These are phyloP conservation scores for Candoia aspera DNA, from an alignment of 2,113 vertebrate genomes.

Conservation along the genomic window DNA sequence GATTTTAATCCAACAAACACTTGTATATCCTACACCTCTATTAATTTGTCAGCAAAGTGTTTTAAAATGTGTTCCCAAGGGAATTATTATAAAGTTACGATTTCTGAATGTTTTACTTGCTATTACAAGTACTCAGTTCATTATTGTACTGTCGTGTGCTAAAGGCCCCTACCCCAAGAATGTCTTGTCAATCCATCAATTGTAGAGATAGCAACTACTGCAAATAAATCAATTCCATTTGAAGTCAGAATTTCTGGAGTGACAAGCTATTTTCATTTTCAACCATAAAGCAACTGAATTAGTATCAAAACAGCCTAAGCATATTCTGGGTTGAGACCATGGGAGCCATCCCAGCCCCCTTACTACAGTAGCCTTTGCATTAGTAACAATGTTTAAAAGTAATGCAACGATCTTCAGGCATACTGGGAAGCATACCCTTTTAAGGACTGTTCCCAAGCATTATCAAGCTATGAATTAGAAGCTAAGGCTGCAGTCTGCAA, in stretches of 20 bases:
- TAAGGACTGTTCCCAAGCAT: neutral
- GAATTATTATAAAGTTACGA: neutral
- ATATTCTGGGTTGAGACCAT: neutral
- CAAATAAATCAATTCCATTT: neutral
- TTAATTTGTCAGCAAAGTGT: slow-evolving; percentile 17
- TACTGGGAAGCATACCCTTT: neutral
- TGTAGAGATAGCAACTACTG: neutral
- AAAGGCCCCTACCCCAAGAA: neutral
- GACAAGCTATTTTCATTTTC: neutral
- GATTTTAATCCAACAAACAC: slow-evolving; percentile 31
- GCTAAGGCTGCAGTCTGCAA: neutral
- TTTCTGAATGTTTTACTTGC: neutral
- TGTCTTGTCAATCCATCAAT: neutral
- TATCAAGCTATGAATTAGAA: neutral
- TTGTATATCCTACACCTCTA: slow-evolving; percentile 35
- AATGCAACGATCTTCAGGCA: neutral
- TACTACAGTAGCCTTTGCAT: neutral
- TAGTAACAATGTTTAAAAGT: neutral
- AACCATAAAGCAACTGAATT: neutral
- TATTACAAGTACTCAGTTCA: neutral
- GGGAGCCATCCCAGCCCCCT: neutral
- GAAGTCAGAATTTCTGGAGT: neutral
- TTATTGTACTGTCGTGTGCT: neutral
- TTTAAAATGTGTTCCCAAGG: slow-evolving; percentile 24
- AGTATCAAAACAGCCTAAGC: neutral